These are phyloP conservation scores for Sinocyclocheilus anophthalmus DNA, from an alignment of 2,113 vertebrate genomes.

Conservation along the genomic window DNA sequence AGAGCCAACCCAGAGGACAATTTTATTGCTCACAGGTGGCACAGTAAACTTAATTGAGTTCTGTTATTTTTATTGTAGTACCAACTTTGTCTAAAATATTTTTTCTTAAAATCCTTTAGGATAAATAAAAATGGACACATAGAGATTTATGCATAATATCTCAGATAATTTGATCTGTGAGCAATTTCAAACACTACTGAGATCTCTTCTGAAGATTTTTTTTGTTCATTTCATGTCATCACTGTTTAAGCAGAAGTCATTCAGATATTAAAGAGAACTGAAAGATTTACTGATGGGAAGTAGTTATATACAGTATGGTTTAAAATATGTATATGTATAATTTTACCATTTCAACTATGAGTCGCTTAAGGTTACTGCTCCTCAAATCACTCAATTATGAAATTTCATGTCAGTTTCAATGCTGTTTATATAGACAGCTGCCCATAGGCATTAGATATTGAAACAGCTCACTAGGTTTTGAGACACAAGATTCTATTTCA, in stretches of 20 bases:
- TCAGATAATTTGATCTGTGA: background rate
- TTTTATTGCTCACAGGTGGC: background rate
- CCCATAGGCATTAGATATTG: background rate
- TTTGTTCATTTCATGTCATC: background rate
- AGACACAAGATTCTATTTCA: background rate
- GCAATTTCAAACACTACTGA: background rate
- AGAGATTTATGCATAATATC: background rate
- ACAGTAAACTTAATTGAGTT: background rate
- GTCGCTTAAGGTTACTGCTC: background rate
- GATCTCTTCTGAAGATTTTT: background rate
- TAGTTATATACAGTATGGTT: background rate
- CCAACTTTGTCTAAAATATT: background rate
- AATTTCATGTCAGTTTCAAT: background rate
- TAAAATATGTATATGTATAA: background rate
- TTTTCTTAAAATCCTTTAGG: background rate
- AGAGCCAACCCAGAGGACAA: background rate
- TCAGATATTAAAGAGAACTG: background rate
- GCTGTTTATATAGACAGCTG: background rate
- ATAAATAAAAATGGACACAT: background rate
- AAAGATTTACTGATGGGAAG: background rate
- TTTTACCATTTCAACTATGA: background rate
- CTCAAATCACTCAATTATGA: background rate
- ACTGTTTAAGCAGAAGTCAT: background rate
- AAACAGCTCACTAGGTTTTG: background rate
- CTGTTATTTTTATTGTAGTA: background rate